Percentiles rank a stretch among this genome's conserved stretches.
Conservation (phyloP, 2,888 invertebrate genomes). For the Melanophora roralis region DNA sequence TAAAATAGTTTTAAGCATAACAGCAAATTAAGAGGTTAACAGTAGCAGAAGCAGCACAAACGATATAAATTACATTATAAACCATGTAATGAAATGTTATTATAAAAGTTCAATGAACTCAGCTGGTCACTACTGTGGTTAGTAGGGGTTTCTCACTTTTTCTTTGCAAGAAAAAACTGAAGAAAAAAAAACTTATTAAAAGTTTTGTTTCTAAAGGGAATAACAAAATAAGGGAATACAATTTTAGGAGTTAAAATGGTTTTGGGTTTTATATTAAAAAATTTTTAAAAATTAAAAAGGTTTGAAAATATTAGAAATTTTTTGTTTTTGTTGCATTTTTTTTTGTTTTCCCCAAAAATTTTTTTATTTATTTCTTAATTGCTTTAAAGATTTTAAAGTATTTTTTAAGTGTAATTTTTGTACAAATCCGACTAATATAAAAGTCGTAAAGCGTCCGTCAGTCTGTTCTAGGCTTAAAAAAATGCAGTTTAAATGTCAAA, state of each 20-base stretch:
- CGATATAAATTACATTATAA: conserved; percentile 1
- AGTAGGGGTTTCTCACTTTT: conserved; percentile 28
- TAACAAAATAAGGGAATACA: too few relatives aligned
- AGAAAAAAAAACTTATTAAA: too few relatives aligned
- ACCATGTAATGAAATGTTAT: conserved; percentile 23
- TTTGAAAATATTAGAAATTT: not conserved
- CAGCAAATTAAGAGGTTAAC: conserved; percentile 29
- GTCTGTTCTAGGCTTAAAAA: not conserved
- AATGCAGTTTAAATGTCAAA: too few relatives aligned
- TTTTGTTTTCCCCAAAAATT: not conserved
- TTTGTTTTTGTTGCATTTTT: not conserved
- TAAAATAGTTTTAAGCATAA: not conserved
- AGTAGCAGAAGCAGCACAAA: not conserved
- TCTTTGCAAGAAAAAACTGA: too few relatives aligned
- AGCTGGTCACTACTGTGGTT: conserved; percentile 1
- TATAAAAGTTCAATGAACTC: conserved; percentile 26
- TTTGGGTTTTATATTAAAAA: too few relatives aligned
- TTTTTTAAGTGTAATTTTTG: not conserved
- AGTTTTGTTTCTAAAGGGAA: too few relatives aligned
- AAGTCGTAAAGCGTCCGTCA: not conserved
- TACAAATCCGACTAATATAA: not conserved
- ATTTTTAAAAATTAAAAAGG: too few relatives aligned
- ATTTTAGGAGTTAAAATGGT: too few relatives aligned
- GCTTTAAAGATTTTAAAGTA: not conserved
- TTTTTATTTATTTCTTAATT: not conserved